Conservation (phyloP, 2,797 vertebrate species). For the Melanotaenia nigrans region DNA sequence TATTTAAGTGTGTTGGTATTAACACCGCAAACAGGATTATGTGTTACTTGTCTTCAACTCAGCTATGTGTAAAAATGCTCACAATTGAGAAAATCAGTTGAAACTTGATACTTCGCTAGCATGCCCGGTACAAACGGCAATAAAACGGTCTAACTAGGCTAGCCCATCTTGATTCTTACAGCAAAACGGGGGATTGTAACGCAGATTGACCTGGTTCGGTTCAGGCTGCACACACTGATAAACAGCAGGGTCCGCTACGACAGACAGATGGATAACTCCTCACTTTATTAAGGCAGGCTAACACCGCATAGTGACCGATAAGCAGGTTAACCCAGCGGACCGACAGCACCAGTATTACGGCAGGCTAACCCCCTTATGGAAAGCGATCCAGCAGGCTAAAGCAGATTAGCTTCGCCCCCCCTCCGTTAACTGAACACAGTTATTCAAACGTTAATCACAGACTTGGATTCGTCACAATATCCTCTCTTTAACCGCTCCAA, state of each 20-base stretch:
- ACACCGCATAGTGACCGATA: not conserved
- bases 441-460: constrained; percentile 23
- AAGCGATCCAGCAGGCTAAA: constrained; percentile 50
- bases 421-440: constrained; percentile 19
- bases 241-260: not conserved
- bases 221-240: not conserved
- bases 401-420: constrained; percentile 47
- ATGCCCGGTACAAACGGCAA: constrained; percentile 16
- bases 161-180: constrained; percentile 8
- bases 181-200: not conserved
- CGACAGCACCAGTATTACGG: constrained; percentile 34
- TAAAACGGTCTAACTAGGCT: constrained; percentile 10
- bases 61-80: not conserved
- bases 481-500: not conserved
- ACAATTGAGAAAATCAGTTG: not conserved
- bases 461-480: not conserved
- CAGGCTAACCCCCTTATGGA: constrained; percentile 45
- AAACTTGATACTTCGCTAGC: constrained; percentile 18
- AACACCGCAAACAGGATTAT: not conserved
- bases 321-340: constrained; percentile 25
- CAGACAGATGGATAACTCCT: not conserved
- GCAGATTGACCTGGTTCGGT: not conserved
- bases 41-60: not conserved
- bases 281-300: not conserved
- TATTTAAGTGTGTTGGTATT: not conserved